A percentile compares a stretch with the other conserved stretches of the same genome.
Evolutionary conservation across 2,113 vertebrate genomes (phyloP).

Genomic region (Trematomus loennbergii): DNA sequence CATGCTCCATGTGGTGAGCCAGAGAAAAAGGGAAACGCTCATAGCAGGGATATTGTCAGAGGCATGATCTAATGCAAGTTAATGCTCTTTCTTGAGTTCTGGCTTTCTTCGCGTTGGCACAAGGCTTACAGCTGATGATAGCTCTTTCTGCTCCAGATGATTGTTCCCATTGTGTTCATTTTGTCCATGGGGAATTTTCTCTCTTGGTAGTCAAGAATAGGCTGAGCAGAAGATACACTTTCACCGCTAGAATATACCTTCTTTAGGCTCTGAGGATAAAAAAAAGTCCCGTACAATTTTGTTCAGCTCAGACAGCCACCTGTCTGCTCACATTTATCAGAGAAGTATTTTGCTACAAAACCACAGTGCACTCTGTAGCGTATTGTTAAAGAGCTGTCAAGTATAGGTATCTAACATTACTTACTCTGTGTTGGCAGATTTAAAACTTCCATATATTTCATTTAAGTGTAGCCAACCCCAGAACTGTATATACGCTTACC

Average conservation of each 20-base stretch:
- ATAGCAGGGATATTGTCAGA: slow-evolving; percentile 32
- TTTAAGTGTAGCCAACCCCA: background rate
- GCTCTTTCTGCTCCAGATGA: slow-evolving; percentile 38
- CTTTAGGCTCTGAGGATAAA: slow-evolving; percentile 4
- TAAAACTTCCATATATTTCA: background rate
- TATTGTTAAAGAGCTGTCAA: slow-evolving; percentile 44
- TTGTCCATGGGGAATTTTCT: slow-evolving; percentile 46
- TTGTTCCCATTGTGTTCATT: slow-evolving; percentile 43
- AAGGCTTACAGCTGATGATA: slow-evolving; percentile 40
- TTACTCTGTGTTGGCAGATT: slow-evolving; percentile 20
- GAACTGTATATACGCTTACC: background rate
- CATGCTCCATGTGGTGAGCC: slow-evolving; percentile 17
- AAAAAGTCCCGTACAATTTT: slow-evolving; percentile 14
- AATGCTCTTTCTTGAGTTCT: slow-evolving; percentile 32
- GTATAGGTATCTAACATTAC: slow-evolving; percentile 10
- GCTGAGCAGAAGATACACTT: slow-evolving; percentile 31
- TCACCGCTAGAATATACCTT: slow-evolving; percentile 35
- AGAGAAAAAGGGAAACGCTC: slow-evolving; percentile 4
- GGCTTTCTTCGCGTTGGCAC: slow-evolving; percentile 32
- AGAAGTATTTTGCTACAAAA: slow-evolving; percentile 18
- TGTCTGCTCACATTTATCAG: slow-evolving; percentile 25
- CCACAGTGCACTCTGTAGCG: slow-evolving; percentile 17
- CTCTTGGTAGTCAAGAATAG: slow-evolving; percentile 36
- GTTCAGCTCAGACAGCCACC: slow-evolving; percentile 37
- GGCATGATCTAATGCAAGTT: slow-evolving; percentile 44